phyloP scores from a whole-genome alignment of 2,797 vertebrate genomes.

The Labeo calbasu region DNA sequence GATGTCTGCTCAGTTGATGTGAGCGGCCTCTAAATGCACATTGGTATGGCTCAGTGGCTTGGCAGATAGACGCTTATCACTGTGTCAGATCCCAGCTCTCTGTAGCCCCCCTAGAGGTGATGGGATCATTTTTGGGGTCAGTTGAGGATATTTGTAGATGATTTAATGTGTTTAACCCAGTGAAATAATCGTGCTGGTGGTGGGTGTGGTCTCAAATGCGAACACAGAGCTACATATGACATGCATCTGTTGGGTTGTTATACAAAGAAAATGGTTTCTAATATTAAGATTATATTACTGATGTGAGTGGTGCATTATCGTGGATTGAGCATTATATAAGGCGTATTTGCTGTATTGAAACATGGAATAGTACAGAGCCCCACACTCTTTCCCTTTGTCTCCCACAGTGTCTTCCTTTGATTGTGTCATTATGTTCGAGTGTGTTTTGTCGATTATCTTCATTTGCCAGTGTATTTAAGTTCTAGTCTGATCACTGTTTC shows the following conservation, averaged over 20 bases:
- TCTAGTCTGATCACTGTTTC: no score
- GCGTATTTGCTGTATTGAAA: no score
- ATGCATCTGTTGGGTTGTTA: constrained; percentile 62
- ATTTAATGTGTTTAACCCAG: constrained; percentile 56
- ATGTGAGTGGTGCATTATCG: no score
- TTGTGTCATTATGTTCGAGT: no score
- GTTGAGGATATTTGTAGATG: constrained; percentile 44
- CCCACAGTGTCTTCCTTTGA: no score
- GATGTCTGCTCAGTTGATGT: constrained; percentile 45
- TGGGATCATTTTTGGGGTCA: constrained; percentile 53
- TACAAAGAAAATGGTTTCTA: constrained; percentile 61
- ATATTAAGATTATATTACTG: no score
- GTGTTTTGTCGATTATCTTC: no score
- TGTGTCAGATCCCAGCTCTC: constrained; percentile 43
- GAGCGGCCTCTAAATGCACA: constrained; percentile 12
- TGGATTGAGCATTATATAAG: no score
- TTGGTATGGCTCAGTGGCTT: constrained; percentile 20
- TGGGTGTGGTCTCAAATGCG: constrained; percentile 9
- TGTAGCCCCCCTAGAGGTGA: constrained; percentile 37
- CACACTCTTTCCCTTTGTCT: no score
- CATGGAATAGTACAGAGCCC: no score
- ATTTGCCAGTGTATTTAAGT: no score
- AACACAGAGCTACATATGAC: constrained; percentile 2
- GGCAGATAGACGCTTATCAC: constrained; percentile 40
- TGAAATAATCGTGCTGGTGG: constrained; percentile 19